These are phyloP conservation scores for Altica lythri DNA, from an alignment of 2,888 invertebrate species.

Conservation along the genomic window DNA sequence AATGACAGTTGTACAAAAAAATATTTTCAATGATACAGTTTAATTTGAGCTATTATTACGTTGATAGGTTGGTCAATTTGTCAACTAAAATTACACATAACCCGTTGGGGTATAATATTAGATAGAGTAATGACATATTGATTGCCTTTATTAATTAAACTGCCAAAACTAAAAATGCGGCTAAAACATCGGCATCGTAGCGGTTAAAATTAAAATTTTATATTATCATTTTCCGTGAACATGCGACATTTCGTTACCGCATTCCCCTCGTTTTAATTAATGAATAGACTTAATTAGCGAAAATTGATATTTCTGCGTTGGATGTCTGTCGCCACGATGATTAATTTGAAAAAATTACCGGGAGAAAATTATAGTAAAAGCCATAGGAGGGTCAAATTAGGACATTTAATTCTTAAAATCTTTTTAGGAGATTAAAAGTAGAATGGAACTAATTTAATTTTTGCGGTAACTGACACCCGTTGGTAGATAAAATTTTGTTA, in stretches of 20 bases:
- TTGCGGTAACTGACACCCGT: too few relatives aligned
- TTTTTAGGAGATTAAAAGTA: too few relatives aligned
- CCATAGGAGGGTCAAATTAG: not conserved
- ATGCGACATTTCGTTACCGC: not conserved
- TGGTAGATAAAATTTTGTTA: too few relatives aligned
- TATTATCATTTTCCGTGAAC: conserved; percentile 1
- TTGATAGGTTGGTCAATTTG: too few relatives aligned
- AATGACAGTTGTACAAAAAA: too few relatives aligned
- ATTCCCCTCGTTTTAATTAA: conserved; percentile 9
- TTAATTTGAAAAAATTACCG: conserved; percentile 3
- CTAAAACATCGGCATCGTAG: not conserved
- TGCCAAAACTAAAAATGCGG: not conserved
- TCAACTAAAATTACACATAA: too few relatives aligned
- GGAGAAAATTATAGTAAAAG: not conserved
- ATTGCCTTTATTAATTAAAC: not conserved
- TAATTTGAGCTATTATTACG: too few relatives aligned
- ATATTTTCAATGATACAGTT: too few relatives aligned
- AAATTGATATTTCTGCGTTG: conserved; percentile 10
- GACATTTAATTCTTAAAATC: not conserved
- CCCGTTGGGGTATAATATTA: too few relatives aligned
- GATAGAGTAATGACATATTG: too few relatives aligned
- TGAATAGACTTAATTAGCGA: conserved; percentile 15
- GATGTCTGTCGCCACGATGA: conserved; percentile 3
- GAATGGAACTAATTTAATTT: too few relatives aligned
- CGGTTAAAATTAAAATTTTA: conserved; percentile 5